Evolutionary conservation across 2,113 vertebrate species (phyloP), one percentile per base, ranked within the genome.

Genomic region (Macquaria ambigua): DNA sequence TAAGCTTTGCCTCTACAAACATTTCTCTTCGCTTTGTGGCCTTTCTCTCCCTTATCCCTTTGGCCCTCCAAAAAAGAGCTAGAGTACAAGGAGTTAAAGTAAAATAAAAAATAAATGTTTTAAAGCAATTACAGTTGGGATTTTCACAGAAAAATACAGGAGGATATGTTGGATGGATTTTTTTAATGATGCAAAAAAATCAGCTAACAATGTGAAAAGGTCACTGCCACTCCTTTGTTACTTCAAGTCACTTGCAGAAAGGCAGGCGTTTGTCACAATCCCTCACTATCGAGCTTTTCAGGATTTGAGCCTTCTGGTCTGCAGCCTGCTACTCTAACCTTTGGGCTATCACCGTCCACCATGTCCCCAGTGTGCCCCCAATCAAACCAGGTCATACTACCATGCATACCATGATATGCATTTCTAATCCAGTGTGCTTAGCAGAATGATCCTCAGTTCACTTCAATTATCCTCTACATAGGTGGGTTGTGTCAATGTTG

Each of bases 371-470:
- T 8, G 62, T 50, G 31, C 43, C 1, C 1, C 31, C 75, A 59
- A 53, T 81, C 43, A 25, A 34, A 62, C n/a, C 55, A 11, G 70
- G 34, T 73, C 75, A 67, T 0, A 50, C 1, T 16, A 7, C 43
- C 43, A 25, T 15, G 21, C 48, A 78, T 59, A 8, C 25, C 18
- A 6, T n/a, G 7, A 52, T 20, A 5, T 34, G 46, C 20, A 28
- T 48, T 3, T 74, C 37, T 72, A 41, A 85, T 85, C 77, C 59
- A 20, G 21, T 1, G 39, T 9, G 39, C 23, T 85, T 59, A 76
- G 37, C 77, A 76, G 16, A 72, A 71, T 15, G 8, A 58, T n/a
- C 72, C 59, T 43, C 72, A n/a, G 50, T 31, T 66, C 31, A 71
- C 23, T 11, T 55, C 16, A n/a, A 39, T 64, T 10, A 74, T 21